A percentile compares a stretch with the other conserved stretches of the same genome.
Conservation (phyloP, 2,797 vertebrate genomes). For the Eulemur albifrons region DNA sequence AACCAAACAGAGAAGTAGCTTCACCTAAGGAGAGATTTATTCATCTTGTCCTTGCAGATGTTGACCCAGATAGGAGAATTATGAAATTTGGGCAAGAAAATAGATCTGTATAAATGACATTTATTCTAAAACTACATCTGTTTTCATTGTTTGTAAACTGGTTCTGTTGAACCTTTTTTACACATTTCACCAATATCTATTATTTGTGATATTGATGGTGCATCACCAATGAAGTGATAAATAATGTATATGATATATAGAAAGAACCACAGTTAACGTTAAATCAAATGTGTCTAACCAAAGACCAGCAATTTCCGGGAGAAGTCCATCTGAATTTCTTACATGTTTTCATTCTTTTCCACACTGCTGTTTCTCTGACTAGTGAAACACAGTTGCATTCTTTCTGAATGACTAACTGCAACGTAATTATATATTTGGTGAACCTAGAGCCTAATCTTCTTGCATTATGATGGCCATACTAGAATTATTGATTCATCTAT, state of each 20-base stretch:
- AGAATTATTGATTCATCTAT: conserved; percentile 62
- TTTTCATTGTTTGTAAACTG: background rate
- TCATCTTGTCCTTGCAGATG: too few species aligned
- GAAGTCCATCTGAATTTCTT: background rate
- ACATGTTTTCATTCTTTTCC: background rate
- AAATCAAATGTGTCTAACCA: background rate
- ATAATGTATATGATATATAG: background rate
- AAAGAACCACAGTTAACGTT: background rate
- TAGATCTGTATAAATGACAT: background rate
- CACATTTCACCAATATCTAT: background rate
- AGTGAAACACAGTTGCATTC: conserved; percentile 23
- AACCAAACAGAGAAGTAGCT: background rate
- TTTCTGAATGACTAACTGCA: background rate
- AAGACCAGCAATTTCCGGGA: background rate
- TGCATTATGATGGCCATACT: conserved; percentile 22
- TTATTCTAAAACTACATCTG: background rate
- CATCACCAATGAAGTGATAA: background rate
- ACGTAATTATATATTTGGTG: conserved; percentile 6
- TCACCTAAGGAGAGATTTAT: background rate
- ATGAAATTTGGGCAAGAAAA: background rate
- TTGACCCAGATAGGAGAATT: background rate
- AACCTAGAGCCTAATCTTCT: conserved; percentile 1
- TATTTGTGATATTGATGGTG: background rate
- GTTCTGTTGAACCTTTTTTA: background rate
- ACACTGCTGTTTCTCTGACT: background rate